Evolutionary conservation across 2,797 vertebrate species (phyloP), one percentile per base, ranked within the genome.

Genomic region (Fistularia tabacaria): DNA sequence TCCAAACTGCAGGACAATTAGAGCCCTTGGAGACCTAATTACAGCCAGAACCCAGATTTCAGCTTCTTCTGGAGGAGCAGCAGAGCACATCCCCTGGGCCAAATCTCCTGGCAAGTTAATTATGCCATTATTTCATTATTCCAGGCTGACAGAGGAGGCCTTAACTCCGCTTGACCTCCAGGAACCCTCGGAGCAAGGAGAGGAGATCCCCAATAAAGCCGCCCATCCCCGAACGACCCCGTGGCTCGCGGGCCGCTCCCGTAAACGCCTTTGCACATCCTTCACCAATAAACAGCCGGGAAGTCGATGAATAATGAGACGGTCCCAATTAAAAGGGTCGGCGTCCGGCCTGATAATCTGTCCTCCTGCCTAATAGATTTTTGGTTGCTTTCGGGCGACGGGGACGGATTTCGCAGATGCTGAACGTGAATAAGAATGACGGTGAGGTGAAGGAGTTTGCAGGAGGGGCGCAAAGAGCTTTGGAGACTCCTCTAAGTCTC

Each of bases 101-200:
- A 73, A 81, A 83, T 83, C 69, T 80, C 74, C 75, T 71, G 71
- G 73, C 78, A 73, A 79, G 80, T 89, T 90, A 88, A 91, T 90
- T 89, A 88, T 81, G 64, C 84, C 74, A 87, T 90, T 89, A 89
- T 86, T 88, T 80, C 77, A 87, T 88, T 86, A 90, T 85, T 84
- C 70, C 77, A 80, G 76, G 81, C 57, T 80, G 77, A 78, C 53
- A 64, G 67, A 75, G 62, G 46, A 59, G 64, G 42, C 50, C 41
- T 13, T 47, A 56, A 67, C 63, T 62, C 45, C 45, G 7, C 55
- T 64, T 86, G 86, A 86, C 83, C 86, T 82, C 67, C 54, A 74
- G 66, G 73, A n/a, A 83, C 80, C 55, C 41, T 11, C 44, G 60
- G 57, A 70, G 69, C 8, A 11, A 57, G 69, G 52, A 72, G 72